phyloP scores from a whole-genome alignment of 2,113 vertebrate species.

The cattle (Bos taurus) region ARS-UCD2.0 NC_037345.1:26539001-26539500 shows the following conservation, averaged over 20 bases:
- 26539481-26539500: background rate
- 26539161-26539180: background rate
- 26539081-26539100: background rate
- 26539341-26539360: background rate
- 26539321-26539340: background rate
- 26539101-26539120: background rate
- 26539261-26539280: background rate
- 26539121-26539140: background rate
- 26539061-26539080: background rate
- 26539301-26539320: background rate
- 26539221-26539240: background rate
- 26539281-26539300: background rate
- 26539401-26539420: background rate
- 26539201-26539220: background rate
- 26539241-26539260: background rate
- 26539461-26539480: background rate
- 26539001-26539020: background rate
- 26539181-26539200: background rate
- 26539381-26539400: background rate
- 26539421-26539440: background rate
- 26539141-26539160: background rate
- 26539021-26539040: background rate
- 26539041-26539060: background rate
- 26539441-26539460: background rate
- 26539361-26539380: accelerated